A percentile compares a stretch with the other conserved stretches of the same genome.
Conservation (phyloP, 2,888 invertebrate genomes). For the Apamea epomidion region DNA sequence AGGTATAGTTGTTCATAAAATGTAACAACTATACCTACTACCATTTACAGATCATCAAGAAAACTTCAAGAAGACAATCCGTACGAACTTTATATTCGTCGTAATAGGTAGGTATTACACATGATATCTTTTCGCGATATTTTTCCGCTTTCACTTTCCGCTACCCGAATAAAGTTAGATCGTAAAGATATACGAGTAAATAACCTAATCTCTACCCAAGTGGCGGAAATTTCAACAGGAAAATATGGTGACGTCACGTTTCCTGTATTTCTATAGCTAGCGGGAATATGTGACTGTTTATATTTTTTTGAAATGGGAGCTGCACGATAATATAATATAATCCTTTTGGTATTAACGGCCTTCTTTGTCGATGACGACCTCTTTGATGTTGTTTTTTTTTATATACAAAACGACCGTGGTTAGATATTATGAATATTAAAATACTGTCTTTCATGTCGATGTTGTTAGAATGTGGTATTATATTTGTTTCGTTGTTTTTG, state of each 20-base stretch:
- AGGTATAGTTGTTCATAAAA: neutral
- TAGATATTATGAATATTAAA: constrained; percentile 37
- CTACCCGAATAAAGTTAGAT: constrained; percentile 52
- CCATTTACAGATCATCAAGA: constrained; percentile 28
- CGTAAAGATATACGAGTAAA: constrained; percentile 64
- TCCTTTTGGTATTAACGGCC: constrained; percentile 34
- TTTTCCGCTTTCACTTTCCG: constrained; percentile 44
- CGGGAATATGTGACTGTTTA: constrained; percentile 48
- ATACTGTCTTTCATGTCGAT: constrained; percentile 29
- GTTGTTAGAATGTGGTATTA: constrained; percentile 11
- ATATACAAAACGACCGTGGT: constrained; percentile 3
- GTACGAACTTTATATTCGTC: constrained; percentile 24
- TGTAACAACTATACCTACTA: neutral
- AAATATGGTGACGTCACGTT: constrained; percentile 62
- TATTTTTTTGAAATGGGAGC: constrained; percentile 46
- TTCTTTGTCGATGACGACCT: constrained; percentile 27
- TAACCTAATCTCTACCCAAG: constrained; percentile 64
- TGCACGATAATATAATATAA: constrained; percentile 40
- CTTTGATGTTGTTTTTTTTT: constrained; percentile 41
- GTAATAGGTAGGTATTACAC: constrained; percentile 54
- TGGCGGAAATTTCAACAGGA: constrained; percentile 67
- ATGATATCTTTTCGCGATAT: constrained; percentile 46
- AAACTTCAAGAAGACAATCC: constrained; percentile 31
- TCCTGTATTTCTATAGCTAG: constrained; percentile 53
- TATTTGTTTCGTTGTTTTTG: neutral